Conservation (phyloP, 2,113 vertebrate genomes). For the Struthio camelus region DNA sequence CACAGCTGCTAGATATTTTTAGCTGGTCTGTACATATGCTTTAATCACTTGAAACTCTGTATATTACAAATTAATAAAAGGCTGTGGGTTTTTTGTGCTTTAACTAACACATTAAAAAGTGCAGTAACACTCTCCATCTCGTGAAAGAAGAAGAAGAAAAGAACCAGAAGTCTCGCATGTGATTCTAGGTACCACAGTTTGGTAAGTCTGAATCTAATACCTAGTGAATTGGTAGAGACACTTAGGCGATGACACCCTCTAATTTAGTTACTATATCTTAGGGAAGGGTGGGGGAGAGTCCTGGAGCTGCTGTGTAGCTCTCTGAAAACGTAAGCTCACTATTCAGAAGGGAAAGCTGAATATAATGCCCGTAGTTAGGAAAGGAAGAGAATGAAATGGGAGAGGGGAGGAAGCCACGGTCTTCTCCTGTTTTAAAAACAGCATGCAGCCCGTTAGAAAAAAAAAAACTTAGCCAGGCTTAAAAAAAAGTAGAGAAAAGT, state of each 20-base stretch:
- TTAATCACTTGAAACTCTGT: background rate
- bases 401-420: fast-evolving
- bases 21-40: fast-evolving
- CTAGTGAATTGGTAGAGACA: background rate
- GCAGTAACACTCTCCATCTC: background rate
- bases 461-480: background rate
- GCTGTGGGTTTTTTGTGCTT: background rate
- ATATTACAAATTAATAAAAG: background rate
- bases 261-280: background rate
- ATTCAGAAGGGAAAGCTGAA: background rate
- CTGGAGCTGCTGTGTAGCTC: background rate
- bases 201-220: background rate
- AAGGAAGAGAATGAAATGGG: background rate
- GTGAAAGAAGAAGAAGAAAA: background rate
- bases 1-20: background rate
- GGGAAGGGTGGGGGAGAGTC: background rate
- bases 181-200: background rate
- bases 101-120: background rate
- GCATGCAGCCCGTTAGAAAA: background rate
- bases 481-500: no score
- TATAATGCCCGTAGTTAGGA: background rate
- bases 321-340: background rate
- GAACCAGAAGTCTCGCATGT: background rate
- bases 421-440: background rate
- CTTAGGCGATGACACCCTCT: background rate